These are phyloP conservation scores for Torymus texanus DNA, from an alignment of 2,888 invertebrate species.

Conservation along the genomic window DNA sequence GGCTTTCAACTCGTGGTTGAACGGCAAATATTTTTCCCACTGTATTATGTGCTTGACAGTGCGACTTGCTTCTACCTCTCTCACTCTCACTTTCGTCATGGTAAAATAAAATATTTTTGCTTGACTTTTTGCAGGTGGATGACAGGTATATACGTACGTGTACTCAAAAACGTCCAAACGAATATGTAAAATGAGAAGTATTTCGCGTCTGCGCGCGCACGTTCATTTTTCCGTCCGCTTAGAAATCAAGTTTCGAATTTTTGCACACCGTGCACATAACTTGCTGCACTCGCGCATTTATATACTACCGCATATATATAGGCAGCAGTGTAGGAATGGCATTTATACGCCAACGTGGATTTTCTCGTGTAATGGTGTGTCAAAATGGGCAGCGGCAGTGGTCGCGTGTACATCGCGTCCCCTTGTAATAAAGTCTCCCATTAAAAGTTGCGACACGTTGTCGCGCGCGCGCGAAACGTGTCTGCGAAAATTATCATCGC, in stretches of 20 bases:
- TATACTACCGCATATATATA: not conserved
- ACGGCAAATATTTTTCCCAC: not conserved
- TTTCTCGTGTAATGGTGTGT: slow-evolving; percentile 42
- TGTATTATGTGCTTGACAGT: too few relatives aligned
- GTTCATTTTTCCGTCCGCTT: too few relatives aligned
- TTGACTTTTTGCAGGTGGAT: too few relatives aligned
- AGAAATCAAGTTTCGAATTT: not conserved
- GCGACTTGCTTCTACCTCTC: too few relatives aligned
- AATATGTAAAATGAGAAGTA: too few relatives aligned
- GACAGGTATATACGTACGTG: too few relatives aligned
- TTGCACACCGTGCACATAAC: slow-evolving; percentile 4
- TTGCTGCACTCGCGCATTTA: not conserved
- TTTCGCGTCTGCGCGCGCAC: too few relatives aligned
- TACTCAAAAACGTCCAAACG: too few relatives aligned
- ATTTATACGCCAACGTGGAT: slow-evolving; percentile 19
- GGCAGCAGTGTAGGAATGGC: not conserved
- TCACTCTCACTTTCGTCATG: too few relatives aligned
- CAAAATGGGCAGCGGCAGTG: slow-evolving; percentile 18
- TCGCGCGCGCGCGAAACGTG: slow-evolving; percentile 6
- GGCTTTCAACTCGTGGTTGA: not conserved
- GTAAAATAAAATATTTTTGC: too few relatives aligned
- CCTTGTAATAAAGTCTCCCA: slow-evolving; percentile 29
- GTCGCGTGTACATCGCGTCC: not conserved
- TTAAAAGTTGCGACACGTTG: slow-evolving; percentile 39
- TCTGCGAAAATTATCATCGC: slow-evolving; percentile 22